phyloP scores from a whole-genome alignment of 2,113 vertebrate genomes.

The Mungos mungo region DNA sequence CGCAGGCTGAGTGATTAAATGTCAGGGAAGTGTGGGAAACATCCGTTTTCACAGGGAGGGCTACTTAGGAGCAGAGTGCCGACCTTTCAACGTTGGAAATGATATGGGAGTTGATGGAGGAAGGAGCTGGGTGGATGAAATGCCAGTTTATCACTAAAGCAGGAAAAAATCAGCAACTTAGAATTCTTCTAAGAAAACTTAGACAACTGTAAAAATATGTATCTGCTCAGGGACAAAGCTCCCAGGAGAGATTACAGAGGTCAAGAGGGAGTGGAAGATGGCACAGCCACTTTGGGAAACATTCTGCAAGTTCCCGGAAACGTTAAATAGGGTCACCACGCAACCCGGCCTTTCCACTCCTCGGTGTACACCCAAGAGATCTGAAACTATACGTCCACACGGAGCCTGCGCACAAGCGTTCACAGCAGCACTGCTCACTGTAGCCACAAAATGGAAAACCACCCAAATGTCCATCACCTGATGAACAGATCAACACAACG shows the following conservation, averaged over 20 bases:
- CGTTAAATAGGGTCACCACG: background rate
- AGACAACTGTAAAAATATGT: too few relatives aligned
- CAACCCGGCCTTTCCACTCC: background rate
- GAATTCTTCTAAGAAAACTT: background rate
- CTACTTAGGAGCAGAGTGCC: background rate
- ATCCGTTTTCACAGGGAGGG: background rate
- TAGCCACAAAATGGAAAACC: background rate
- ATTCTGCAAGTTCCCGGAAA: background rate
- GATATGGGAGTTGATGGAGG: background rate
- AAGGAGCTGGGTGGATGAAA: background rate
- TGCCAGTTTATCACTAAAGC: background rate
- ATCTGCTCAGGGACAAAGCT: background rate
- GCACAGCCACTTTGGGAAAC: background rate
- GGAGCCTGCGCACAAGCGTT: background rate
- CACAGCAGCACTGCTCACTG: background rate
- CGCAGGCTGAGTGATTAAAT: background rate
- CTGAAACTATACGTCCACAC: background rate
- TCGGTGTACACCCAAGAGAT: background rate
- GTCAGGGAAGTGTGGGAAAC: accelerated
- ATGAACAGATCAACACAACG: background rate
- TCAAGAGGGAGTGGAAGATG: background rate
- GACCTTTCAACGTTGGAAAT: background rate
- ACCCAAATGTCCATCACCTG: background rate
- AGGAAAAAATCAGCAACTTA: background rate
- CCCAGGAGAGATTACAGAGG: background rate